These are phyloP conservation scores for Bucco capensis DNA, from an alignment of 2,113 vertebrate genomes.

Conservation along the genomic window DNA sequence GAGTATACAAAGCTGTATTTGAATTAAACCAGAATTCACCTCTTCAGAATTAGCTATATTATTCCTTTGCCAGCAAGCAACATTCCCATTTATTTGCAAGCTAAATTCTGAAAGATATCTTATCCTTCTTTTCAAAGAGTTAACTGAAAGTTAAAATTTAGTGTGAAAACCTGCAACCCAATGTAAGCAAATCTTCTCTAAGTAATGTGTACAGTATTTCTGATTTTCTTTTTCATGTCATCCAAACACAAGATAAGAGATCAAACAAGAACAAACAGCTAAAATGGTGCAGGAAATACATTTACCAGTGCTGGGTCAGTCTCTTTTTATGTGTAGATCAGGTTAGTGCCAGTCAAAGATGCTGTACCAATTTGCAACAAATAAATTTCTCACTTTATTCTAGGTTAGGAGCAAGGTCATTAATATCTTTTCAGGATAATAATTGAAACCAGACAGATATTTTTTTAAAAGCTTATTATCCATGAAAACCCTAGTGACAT, in stretches of 20 bases:
- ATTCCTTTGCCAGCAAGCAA: background rate
- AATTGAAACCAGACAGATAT: background rate
- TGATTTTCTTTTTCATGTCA: background rate
- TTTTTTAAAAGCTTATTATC: slow-evolving; percentile 14
- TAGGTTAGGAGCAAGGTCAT: slow-evolving; percentile 18
- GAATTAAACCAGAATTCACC: background rate
- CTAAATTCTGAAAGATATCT: background rate
- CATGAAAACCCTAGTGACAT: background rate
- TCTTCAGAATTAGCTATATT: background rate
- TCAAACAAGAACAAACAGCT: background rate
- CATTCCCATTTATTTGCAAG: background rate
- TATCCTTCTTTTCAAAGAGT: background rate
- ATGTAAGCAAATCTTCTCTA: slow-evolving; percentile 8
- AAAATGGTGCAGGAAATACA: background rate
- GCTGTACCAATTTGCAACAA: background rate
- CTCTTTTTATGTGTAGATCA: background rate
- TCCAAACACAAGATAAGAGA: background rate
- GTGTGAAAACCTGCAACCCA: background rate
- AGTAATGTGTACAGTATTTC: background rate
- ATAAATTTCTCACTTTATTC: background rate
- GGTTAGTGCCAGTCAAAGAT: background rate
- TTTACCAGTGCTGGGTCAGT: background rate
- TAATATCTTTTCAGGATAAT: background rate
- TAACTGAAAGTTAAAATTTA: background rate
- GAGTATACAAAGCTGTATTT: background rate